Conservation (phyloP, 2,888 invertebrate genomes). For the Eudemis profundana region DNA sequence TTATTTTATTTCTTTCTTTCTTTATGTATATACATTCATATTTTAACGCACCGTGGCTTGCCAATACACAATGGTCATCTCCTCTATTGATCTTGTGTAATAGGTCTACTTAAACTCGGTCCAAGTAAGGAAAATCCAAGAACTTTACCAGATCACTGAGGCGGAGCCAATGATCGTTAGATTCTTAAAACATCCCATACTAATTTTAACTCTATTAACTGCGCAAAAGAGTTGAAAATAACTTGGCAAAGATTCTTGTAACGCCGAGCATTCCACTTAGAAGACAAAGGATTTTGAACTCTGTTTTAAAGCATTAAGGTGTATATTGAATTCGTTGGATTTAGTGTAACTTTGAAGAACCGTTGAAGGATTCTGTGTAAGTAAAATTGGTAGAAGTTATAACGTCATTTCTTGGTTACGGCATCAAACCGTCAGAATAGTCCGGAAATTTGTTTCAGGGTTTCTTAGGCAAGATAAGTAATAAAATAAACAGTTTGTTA, state of each 20-base stretch:
- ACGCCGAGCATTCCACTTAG: background rate
- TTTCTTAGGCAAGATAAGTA: background rate
- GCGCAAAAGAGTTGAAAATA: background rate
- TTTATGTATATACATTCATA: too few species aligned
- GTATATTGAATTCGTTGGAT: background rate
- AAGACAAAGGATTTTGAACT: background rate
- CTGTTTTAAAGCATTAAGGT: background rate
- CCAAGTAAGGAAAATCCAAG: background rate
- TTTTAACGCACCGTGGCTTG: background rate
- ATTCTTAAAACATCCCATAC: background rate
- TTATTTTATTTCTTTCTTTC: too few species aligned
- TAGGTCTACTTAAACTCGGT: background rate
- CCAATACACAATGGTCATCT: background rate
- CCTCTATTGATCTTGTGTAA: background rate
- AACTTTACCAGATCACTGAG: background rate
- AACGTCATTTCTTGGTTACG: background rate
- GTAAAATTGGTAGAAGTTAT: background rate
- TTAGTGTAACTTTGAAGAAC: background rate
- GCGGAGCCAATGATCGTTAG: background rate
- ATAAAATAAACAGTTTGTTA: too few species aligned
- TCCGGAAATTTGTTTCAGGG: background rate
- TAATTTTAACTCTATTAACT: background rate
- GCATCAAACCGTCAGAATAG: background rate
- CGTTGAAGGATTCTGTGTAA: background rate
- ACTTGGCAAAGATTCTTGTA: background rate